These are phyloP conservation scores for Lycia hirtaria DNA, from an alignment of 2,888 invertebrate genomes.

Conservation along the genomic window DNA sequence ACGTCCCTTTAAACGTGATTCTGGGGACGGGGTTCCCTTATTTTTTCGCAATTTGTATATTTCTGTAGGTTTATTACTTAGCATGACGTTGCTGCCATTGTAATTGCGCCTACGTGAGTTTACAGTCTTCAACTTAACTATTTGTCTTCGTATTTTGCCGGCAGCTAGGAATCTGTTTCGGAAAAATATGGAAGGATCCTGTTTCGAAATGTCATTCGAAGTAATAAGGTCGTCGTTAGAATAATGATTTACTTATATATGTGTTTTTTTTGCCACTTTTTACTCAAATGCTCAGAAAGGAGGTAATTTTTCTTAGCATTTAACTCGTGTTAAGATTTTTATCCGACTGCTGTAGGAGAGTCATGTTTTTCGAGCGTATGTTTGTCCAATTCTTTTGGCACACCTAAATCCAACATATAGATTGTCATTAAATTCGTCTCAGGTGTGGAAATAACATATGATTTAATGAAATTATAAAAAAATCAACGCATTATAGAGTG, in stretches of 20 bases:
- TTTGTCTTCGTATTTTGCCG: constrained; percentile 8
- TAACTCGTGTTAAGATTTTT: too few relatives aligned
- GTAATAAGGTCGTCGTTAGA: constrained; percentile 3
- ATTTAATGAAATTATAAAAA: too few relatives aligned
- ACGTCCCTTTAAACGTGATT: constrained; percentile 42
- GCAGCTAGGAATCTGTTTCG: neutral
- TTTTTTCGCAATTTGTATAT: constrained; percentile 24
- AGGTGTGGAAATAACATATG: too few relatives aligned
- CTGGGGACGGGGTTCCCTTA: constrained; percentile 14
- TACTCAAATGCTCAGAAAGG: too few relatives aligned
- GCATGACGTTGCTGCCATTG: constrained; percentile 10
- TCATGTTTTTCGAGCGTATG: too few relatives aligned
- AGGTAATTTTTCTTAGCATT: neutral
- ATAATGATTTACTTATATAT: neutral
- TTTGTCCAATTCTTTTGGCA: too few relatives aligned
- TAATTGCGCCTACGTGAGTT: constrained; percentile 12
- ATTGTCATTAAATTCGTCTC: too few relatives aligned
- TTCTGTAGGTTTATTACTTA: constrained; percentile 18
- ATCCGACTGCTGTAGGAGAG: too few relatives aligned
- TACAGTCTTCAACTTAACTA: neutral
- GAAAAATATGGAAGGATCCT: neutral
- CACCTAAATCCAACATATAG: too few relatives aligned
- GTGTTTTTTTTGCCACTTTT: too few relatives aligned
- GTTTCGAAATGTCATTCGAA: constrained; percentile 11
- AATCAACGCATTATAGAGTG: too few relatives aligned